These are phyloP conservation scores for Protobothrops flavoviridis DNA, from an alignment of 2,113 vertebrate species.

Conservation along the genomic window DNA sequence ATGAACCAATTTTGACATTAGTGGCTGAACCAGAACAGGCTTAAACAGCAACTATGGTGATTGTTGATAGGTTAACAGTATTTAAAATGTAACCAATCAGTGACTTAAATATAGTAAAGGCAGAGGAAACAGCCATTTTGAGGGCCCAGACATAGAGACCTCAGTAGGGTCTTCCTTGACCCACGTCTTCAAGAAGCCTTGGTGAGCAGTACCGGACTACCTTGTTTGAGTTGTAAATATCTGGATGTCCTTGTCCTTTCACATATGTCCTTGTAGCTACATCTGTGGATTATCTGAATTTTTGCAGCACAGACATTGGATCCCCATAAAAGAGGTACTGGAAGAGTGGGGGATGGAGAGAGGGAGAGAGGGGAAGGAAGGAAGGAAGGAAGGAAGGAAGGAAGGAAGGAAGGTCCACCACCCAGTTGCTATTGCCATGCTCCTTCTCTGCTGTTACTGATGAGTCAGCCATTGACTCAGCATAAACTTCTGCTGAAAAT, in stretches of 20 bases:
- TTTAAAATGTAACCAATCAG: not conserved
- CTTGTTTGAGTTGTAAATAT: not conserved
- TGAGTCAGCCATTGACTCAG: not conserved
- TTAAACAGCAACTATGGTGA: conserved; percentile 25
- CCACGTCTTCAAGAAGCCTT: not conserved
- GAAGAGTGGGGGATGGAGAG: not conserved
- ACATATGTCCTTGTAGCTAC: not conserved
- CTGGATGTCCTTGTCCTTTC: not conserved
- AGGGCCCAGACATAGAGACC: not conserved
- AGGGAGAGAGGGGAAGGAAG: too few relatives aligned
- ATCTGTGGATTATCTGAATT: not conserved
- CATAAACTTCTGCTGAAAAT: not conserved
- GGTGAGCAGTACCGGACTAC: not conserved
- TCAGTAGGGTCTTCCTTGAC: not conserved
- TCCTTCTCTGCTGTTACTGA: not conserved
- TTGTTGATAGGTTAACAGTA: conserved; percentile 34
- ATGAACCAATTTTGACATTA: conserved; percentile 36
- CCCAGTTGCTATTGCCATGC: not conserved
- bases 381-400: too few relatives aligned
- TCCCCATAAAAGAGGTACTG: not conserved
- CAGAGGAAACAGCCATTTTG: not conserved
- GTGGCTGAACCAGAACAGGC: not conserved
- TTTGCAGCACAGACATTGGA: not conserved
- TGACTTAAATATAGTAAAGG: not conserved
- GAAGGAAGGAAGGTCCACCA: not conserved